A percentile compares a stretch with the other conserved stretches of the same genome.
These are phyloP conservation scores for Montipora foliosa DNA, from an alignment of 64 coral and sea anemone species.

Conservation along the genomic window DNA sequence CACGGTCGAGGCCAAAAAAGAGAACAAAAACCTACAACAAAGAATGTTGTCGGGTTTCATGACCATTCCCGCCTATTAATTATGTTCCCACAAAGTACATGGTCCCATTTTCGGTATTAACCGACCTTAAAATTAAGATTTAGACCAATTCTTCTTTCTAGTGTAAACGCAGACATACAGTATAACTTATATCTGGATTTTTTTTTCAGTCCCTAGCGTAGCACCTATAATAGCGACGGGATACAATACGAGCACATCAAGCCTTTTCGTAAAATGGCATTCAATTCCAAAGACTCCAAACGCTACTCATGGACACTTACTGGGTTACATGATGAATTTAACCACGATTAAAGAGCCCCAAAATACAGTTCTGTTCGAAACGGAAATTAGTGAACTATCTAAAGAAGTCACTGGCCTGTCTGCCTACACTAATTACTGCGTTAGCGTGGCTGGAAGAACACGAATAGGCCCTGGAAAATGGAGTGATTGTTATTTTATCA, in stretches of 20 bases:
- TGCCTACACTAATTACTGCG: constrained; percentile 37
- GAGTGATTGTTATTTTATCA: constrained; percentile 30
- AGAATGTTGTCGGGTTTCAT: no score
- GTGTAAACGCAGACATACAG: no score
- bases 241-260: constrained; percentile 38
- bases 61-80: no score
- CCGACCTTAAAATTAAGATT: no score
- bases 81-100: no score
- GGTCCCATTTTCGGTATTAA: no score
- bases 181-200: background rate
- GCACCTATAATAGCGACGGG: constrained; percentile 12
- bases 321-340: constrained; percentile 28
- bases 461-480: constrained; percentile 20
- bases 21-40: no score
- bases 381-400: background rate
- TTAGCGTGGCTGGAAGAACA: constrained; percentile 1
- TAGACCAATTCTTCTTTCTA: no score
- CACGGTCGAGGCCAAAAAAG: no score
- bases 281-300: background rate
- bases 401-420: constrained; percentile 1
- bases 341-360: background rate
- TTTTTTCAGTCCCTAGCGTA: background rate
- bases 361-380: background rate
- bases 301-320: constrained; percentile 7
- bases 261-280: constrained; percentile 1